These are phyloP conservation scores for Stichodactyla mertensii DNA, from an alignment of 64 coral and sea anemone genomes.

Conservation along the genomic window DNA sequence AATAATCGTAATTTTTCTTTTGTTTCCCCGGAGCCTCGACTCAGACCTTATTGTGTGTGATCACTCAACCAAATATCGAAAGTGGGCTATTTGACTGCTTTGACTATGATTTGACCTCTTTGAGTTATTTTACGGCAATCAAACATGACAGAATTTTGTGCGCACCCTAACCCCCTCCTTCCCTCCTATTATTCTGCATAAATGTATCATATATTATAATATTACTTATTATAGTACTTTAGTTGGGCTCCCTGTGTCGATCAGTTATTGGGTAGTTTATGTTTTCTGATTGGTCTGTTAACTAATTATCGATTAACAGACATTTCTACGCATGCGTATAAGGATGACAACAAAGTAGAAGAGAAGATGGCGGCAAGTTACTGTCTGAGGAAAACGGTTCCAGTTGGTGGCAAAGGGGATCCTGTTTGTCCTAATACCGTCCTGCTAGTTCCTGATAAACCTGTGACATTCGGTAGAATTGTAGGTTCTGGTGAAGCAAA, in stretches of 20 bases:
- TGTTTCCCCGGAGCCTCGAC: no score
- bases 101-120: no score
- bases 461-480: slow-evolving; percentile 75
- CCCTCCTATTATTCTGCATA: neutral
- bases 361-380: slow-evolving; percentile 51
- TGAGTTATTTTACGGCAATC: no score
- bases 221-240: no score
- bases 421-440: slow-evolving; percentile 86
- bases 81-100: no score
- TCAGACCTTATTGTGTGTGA: no score
- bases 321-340: slow-evolving; percentile 25
- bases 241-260: neutral
- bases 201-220: neutral
- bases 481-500: slow-evolving; percentile 61
- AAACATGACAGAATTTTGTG: no score
- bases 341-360: slow-evolving; percentile 23
- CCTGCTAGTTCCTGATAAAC: slow-evolving; percentile 57
- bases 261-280: neutral
- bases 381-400: slow-evolving; percentile 89
- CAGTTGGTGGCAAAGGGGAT: slow-evolving; percentile 68
- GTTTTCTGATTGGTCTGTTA: neutral
- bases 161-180: no score
- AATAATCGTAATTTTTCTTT: no score
- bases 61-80: no score
- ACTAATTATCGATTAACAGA: neutral